Conservation (phyloP, 2,888 invertebrate genomes). For the Eurytoma californica region DNA sequence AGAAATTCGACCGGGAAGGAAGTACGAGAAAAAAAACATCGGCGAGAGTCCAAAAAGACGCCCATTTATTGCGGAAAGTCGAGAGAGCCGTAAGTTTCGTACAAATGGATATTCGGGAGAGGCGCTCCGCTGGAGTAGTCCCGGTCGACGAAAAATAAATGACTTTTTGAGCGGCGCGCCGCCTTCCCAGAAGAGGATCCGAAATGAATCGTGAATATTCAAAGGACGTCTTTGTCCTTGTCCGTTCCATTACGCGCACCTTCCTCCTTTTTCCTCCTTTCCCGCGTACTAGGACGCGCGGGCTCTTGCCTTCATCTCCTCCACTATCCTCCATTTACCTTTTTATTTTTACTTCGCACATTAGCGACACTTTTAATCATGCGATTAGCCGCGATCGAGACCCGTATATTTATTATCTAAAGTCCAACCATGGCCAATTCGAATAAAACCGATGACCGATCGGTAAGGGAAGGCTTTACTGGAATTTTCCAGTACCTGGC, state of each 20-base stretch:
- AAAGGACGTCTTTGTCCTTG: slow-evolving; percentile 62
- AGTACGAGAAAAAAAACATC: not conserved
- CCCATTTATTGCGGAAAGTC: slow-evolving; percentile 40
- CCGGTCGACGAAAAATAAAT: slow-evolving; percentile 40
- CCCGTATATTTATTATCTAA: slow-evolving; percentile 26
- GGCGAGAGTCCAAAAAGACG: not conserved
- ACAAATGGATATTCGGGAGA: slow-evolving; percentile 50
- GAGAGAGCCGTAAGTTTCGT: slow-evolving; percentile 45
- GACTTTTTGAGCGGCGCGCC: slow-evolving; percentile 43
- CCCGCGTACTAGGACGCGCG: not conserved
- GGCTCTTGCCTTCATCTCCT: not conserved
- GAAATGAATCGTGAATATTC: slow-evolving; percentile 63
- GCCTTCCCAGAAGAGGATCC: slow-evolving; percentile 42
- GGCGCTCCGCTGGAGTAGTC: slow-evolving; percentile 4
- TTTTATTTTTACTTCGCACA: slow-evolving; percentile 43
- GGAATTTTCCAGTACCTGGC: too few relatives aligned
- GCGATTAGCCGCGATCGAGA: slow-evolving; percentile 39
- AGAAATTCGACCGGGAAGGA: not conserved
- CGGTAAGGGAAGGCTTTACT: not conserved
- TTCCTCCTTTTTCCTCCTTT: not conserved
- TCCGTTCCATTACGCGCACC: slow-evolving; percentile 42
- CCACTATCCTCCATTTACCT: not conserved
- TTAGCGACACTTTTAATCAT: slow-evolving; percentile 51
- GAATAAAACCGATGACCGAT: slow-evolving; percentile 42
- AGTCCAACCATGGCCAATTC: slow-evolving; percentile 24